Evolutionary conservation across 2,888 invertebrate species (phyloP).

Genomic region (Byasa hedistus): DNA sequence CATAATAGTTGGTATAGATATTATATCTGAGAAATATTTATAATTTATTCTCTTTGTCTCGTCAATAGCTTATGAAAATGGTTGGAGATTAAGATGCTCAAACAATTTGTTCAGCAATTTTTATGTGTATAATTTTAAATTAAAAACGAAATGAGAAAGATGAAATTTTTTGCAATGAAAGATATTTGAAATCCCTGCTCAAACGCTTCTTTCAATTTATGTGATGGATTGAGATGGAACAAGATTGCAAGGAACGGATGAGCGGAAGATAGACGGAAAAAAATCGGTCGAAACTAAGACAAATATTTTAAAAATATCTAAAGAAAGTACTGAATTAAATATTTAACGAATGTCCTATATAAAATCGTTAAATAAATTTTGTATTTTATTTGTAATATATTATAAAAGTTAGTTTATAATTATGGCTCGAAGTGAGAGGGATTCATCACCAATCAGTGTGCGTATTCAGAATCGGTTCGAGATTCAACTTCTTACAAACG

Average conservation of each 20-base stretch:
- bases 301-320: background rate
- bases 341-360: background rate
- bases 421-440: background rate
- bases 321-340: background rate
- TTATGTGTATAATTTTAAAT: too few relatives aligned
- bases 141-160: background rate
- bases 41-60: too few relatives aligned
- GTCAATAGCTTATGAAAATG: too few relatives aligned
- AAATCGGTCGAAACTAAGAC: constrained; percentile 8
- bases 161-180: background rate
- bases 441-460: background rate
- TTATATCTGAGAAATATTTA: too few relatives aligned
- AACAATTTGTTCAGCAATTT: too few relatives aligned
- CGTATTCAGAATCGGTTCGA: too few relatives aligned
- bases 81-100: too few relatives aligned
- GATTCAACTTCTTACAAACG: background rate
- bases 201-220: constrained; percentile 23
- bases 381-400: background rate
- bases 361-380: background rate
- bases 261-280: constrained; percentile 11
- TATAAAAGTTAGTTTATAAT: background rate
- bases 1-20: too few relatives aligned
- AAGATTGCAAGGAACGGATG: constrained; percentile 16
- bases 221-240: constrained; percentile 22
- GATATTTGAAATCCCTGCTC: constrained; percentile 3